Base-by-base conservation (phyloP, 2,888 invertebrate species). In the Scaptomyza reducta region DNA sequence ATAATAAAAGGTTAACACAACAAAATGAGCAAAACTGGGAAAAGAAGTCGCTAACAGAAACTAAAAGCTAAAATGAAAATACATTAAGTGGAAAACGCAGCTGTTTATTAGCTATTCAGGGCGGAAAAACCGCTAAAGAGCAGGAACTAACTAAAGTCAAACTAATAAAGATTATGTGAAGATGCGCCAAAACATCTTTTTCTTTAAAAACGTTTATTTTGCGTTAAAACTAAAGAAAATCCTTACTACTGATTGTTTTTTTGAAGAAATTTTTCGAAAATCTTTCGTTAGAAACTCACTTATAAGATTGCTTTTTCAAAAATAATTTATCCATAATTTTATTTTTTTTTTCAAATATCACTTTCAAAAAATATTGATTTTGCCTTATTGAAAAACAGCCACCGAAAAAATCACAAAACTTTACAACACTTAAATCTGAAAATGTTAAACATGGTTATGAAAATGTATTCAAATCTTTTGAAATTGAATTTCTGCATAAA, bases 1-100 rank as follows among this genome's bases (percentile, higher is more conserved):
- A 59, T 54, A 58, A 55, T 56, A 38, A 75, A 70, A 74, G 71
- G 74, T 75, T 70, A 70, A 46, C 54, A 58, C 53, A 64, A 67
- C 54, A 44, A 45, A 38, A 7, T 38, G 14, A 6, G 13, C 10
- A 44, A 35, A 33, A 9, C 11, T 16, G n/a, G 10, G 9, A 41
- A 33, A 33, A 6, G 11, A 18, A 35, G 18, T 3, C 6, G 14
- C 10, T 11, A 22, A 27, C 27, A n/a, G 18, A 45, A 44, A 35
- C 2, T 22, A 33, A 27, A 29, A 47, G 41, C 41, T 27, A 25
- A 42, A 61, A 42, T 51, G 55, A 66, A 66, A 74, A 54, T 54
- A 57, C 57, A 76, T 71, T 71, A 45, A 66, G 72, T 62, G 76
- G 54, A 63, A 71, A 67, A 74, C 58, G 13, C 38, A 42, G 53